Evolutionary conservation across 2,113 vertebrate species (phyloP), one percentile per base, ranked within the genome.

Genomic region (Aegypius monachus): DNA sequence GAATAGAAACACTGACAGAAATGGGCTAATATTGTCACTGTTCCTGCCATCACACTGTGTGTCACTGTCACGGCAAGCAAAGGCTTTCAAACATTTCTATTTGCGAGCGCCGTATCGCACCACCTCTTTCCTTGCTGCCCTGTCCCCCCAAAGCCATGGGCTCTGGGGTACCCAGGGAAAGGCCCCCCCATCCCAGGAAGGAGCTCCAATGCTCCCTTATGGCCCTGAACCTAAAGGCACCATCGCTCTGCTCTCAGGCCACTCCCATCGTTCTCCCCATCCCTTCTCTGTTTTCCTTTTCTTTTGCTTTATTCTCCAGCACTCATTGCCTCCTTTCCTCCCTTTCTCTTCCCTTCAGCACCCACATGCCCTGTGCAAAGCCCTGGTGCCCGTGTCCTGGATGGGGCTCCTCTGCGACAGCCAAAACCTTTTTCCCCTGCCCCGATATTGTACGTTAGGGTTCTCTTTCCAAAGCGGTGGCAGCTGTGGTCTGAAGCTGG

Each of bases 401-500:
- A 32, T 23, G 11, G 36, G 66, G n/a, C 12, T 71, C 17, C 66
- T 65, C 47, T 6, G 10, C 6, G 21, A 43, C 8, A 19, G 27
- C 36, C 71, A 55, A 75, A 83, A 4, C 48, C 29, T 3, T 55
- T 78, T n/a, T 2, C 13, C 26, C 6, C 11, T 2, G 4, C 11
- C 25, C 25, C 0, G 0, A 0, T 32, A 25, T 4, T 2, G 2
- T 66, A 29, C 0, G 0, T 74, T 72, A 25, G 42, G 66, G 45
- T 42, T 91, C n/a, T 65, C 58, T 29, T 82, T 58, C 56, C 62
- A 50, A 40, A 50, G 29, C 0, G 15, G 27, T 15, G 87, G 42
- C 71, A 79, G 18, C 5, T 1, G 62, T 19, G 47, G 32, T 29
- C 31, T 3, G 12, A n/a, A 52, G 53, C 52, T 14, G 80, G 53